phyloP scores from a whole-genome alignment of 1,140 invertebrate species.

The Heterodera schachtii region DNA sequence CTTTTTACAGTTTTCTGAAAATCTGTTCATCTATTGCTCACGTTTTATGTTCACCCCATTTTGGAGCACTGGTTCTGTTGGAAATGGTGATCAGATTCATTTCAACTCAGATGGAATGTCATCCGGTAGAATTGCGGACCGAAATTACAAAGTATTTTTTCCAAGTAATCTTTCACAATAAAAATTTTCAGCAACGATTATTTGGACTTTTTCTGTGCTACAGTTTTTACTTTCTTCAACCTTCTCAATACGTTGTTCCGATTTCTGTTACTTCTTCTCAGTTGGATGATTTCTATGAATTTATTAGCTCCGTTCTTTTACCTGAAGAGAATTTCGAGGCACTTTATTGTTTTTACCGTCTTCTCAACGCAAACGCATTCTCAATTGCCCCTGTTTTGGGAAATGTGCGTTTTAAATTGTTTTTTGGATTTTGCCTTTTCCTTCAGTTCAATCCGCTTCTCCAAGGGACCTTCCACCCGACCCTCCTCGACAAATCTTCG shows the following conservation, averaged over 20 bases:
- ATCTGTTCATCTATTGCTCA: slow-evolving; percentile 27
- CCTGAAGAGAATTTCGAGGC: slow-evolving; percentile 39
- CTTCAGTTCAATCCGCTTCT: slow-evolving; percentile 41
- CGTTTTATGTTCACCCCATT: slow-evolving; percentile 34
- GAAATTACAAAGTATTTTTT: neutral
- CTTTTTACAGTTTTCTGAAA: slow-evolving; percentile 37
- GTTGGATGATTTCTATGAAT: slow-evolving; percentile 40
- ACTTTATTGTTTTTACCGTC: slow-evolving; percentile 37
- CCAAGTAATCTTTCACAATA: neutral
- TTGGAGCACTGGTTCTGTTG: neutral
- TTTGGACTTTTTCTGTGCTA: slow-evolving; percentile 42
- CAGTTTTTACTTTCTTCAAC: slow-evolving; percentile 40
- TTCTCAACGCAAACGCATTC: slow-evolving; percentile 39
- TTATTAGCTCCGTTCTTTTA: slow-evolving; percentile 32
- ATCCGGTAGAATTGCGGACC: neutral
- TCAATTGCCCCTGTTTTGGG: slow-evolving; percentile 37
- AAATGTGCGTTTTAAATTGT: slow-evolving; percentile 24
- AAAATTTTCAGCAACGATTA: slow-evolving; percentile 36
- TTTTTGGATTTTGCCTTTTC: neutral
- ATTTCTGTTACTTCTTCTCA: slow-evolving; percentile 33
- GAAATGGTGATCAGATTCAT: neutral
- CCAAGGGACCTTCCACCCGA: slow-evolving; percentile 33
- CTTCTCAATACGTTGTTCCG: slow-evolving; percentile 37
- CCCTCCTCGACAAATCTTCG: neutral
- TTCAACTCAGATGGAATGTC: neutral